A percentile compares a stretch with the other conserved stretches of the same genome.
These are phyloP conservation scores for Copidosoma floridanum DNA, from an alignment of 1,140 invertebrate genomes.

Conservation along the genomic window DNA sequence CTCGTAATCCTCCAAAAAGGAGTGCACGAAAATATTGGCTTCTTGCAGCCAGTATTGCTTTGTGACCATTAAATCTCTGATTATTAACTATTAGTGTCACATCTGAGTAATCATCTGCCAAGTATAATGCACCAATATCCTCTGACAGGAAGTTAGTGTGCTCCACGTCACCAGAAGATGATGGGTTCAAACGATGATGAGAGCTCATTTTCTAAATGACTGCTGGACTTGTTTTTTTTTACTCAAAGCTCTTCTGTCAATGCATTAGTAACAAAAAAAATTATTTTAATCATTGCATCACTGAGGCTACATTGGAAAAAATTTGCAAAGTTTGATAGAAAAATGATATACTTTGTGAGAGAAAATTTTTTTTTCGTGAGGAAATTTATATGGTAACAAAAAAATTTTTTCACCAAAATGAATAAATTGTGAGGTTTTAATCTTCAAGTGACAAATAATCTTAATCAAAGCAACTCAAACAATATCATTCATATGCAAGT, in stretches of 20 bases:
- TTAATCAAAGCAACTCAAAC: too few species aligned
- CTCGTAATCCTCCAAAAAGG: conserved; percentile 87
- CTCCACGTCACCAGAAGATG: conserved; percentile 42
- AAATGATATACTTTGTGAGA: too few species aligned
- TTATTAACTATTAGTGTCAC: conserved; percentile 85
- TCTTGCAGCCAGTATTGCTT: conserved; percentile 86
- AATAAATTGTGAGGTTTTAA: too few species aligned
- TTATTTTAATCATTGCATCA: neutral
- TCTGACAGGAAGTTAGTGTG: conserved; percentile 63
- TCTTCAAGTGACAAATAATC: too few species aligned
- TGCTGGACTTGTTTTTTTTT: neutral
- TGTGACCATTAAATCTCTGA: conserved; percentile 81
- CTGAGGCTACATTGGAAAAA: neutral
- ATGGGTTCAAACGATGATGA: conserved; percentile 42
- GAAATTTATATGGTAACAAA: too few species aligned
- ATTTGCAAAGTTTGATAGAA: too few species aligned
- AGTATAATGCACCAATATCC: conserved; percentile 77
- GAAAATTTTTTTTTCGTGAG: too few species aligned
- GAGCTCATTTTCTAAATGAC: conserved; percentile 41
- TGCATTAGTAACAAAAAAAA: neutral
- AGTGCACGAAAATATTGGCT: conserved; percentile 93
- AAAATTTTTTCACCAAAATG: too few species aligned
- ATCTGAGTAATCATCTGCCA: conserved; percentile 89
- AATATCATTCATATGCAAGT: too few species aligned
- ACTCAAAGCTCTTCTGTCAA: neutral